phyloP scores from a whole-genome alignment of 37 sponge, comb jelly and placozoan species.

The Halisarca cf. caerulea region DNA sequence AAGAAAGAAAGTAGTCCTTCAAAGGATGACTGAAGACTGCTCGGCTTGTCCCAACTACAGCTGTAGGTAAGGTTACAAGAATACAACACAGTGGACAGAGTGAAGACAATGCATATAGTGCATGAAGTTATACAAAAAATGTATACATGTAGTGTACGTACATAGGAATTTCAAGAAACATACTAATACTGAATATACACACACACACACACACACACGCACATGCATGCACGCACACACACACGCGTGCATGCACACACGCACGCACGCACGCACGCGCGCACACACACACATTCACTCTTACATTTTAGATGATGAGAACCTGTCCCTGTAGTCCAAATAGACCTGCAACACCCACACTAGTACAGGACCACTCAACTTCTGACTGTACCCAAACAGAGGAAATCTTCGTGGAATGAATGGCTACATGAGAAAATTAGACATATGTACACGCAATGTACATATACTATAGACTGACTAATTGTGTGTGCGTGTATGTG shows the following conservation, averaged over 20 bases:
- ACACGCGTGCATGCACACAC: constrained; percentile 26
- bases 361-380: not conserved
- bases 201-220: not conserved
- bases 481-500: not conserved
- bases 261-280: constrained; percentile 20
- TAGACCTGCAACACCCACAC: not conserved
- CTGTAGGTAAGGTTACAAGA: not conserved
- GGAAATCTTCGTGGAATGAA: not conserved
- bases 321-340: not conserved
- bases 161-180: too few species aligned
- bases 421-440: not conserved
- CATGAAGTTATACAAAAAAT: too few species aligned
- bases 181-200: not conserved
- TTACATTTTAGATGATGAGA: not conserved
- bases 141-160: too few species aligned
- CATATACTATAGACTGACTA: not conserved
- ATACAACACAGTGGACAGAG: too few species aligned
- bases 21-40: too few species aligned
- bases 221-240: constrained; percentile 17
- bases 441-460: not conserved
- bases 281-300: constrained; percentile 25
- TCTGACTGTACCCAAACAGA: not conserved
- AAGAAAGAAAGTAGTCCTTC: too few species aligned
- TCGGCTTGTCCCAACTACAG: not conserved
- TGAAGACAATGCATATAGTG: too few species aligned